These are phyloP conservation scores for Lycophotia porphyrea DNA, from an alignment of 2,888 invertebrate genomes.

Conservation along the genomic window DNA sequence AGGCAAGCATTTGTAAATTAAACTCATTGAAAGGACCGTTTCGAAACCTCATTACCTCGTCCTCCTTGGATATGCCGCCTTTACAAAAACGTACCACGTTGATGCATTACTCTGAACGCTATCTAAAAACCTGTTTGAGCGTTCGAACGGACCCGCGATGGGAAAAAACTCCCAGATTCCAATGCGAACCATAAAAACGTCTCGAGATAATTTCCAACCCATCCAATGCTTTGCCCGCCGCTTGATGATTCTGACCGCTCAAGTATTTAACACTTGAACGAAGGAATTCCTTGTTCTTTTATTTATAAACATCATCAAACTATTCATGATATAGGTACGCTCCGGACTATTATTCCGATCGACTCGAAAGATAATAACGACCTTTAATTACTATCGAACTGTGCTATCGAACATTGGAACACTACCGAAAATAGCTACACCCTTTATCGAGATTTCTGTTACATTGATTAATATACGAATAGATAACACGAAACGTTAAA, in stretches of 20 bases:
- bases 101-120: constrained; percentile 89
- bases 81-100: constrained; percentile 87
- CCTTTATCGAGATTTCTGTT: constrained; percentile 58
- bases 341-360: constrained; percentile 57
- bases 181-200: constrained; percentile 89
- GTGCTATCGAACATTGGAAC: constrained; percentile 54
- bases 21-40: constrained; percentile 82
- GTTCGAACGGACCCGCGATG: constrained; percentile 85
- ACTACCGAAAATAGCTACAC: constrained; percentile 54
- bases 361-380: constrained; percentile 49
- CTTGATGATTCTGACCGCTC: constrained; percentile 79
- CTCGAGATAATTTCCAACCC: constrained; percentile 87
- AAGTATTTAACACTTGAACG: constrained; percentile 81
- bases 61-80: constrained; percentile 86
- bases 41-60: constrained; percentile 85
- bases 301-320: constrained; percentile 60
- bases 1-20: constrained; percentile 70
- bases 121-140: constrained; percentile 90
- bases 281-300: constrained; percentile 73
- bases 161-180: constrained; percentile 89
- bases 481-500: constrained; percentile 49
- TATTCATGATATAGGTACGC: constrained; percentile 59
- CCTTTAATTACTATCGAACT: constrained; percentile 59
- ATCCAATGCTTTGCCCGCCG: constrained; percentile 80
- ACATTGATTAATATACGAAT: constrained; percentile 61